A percentile compares a stretch with the other conserved stretches of the same genome.
These are phyloP conservation scores for Tenthredo distinguenda DNA, from an alignment of 2,888 invertebrate genomes.

Conservation along the genomic window DNA sequence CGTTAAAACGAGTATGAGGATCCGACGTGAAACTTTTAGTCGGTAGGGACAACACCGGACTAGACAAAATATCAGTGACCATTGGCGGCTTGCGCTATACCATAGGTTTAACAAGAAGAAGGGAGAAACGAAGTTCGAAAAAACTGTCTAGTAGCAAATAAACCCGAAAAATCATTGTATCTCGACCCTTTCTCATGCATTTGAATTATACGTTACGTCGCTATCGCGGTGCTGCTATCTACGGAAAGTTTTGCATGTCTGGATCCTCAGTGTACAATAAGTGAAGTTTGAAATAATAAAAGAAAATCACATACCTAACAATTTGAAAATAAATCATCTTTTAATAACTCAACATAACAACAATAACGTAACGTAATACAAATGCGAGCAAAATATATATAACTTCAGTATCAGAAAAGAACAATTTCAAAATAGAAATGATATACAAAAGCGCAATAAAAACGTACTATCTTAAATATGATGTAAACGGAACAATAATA, in stretches of 20 bases:
- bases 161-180: too few relatives aligned
- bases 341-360: constrained; percentile 35
- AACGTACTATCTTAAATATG: neutral
- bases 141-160: too few relatives aligned
- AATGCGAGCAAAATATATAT: constrained; percentile 10
- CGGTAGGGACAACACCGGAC: too few relatives aligned
- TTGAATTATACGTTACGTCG: too few relatives aligned
- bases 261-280: neutral
- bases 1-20: neutral
- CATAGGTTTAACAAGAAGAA: too few relatives aligned
- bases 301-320: neutral
- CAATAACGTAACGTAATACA: constrained; percentile 21
- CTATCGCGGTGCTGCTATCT: too few relatives aligned
- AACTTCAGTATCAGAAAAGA: neutral
- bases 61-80: too few relatives aligned
- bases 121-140: too few relatives aligned
- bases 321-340: constrained; percentile 26
- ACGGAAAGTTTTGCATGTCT: too few relatives aligned
- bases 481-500: neutral
- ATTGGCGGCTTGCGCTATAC: too few relatives aligned
- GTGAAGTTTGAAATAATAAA: neutral
- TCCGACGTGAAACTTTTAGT: too few relatives aligned
- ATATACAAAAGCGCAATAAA: neutral
- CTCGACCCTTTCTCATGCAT: too few relatives aligned
- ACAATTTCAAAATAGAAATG: neutral